phyloP scores from a whole-genome alignment of 1,140 invertebrate genomes.

The Babylonia areolata region DNA sequence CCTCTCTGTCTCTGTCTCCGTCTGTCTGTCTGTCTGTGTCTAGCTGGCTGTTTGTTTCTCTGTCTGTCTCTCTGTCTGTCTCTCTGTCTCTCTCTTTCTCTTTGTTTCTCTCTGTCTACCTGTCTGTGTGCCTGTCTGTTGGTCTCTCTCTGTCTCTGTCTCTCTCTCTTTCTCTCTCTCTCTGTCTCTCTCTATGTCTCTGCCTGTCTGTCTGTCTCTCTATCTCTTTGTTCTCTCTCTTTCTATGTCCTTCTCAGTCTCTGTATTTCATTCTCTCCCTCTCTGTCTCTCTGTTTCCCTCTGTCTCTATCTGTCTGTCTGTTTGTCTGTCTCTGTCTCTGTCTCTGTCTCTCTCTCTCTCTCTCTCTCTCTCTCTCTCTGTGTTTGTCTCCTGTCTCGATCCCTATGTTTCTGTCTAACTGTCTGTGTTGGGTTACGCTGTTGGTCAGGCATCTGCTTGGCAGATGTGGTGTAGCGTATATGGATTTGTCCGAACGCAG shows the following conservation, averaged over 20 bases:
- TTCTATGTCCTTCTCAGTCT: not conserved
- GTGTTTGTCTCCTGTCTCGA: too few species aligned
- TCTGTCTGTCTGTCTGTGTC: conserved; percentile 5
- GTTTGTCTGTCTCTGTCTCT: not conserved
- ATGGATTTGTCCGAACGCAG: too few species aligned
- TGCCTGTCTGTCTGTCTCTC: not conserved
- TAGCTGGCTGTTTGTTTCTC: too few species aligned
- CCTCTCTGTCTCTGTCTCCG: not conserved
- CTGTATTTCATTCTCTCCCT: not conserved
- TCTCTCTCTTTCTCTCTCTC: not conserved
- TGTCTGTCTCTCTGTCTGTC: too few species aligned
- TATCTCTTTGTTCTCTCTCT: conserved; percentile 13
- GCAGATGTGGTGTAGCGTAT: too few species aligned
- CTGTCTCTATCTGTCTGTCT: too few species aligned
- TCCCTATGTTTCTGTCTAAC: too few species aligned
- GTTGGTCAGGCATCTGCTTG: too few species aligned
- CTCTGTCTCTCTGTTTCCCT: not conserved
- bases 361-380: not conserved
- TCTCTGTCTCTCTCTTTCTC: not conserved
- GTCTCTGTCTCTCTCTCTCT: conserved; percentile 4
- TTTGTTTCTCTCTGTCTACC: conserved; percentile 1
- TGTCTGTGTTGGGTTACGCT: too few species aligned
- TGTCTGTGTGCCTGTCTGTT: too few species aligned
- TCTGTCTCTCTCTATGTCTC: too few species aligned
- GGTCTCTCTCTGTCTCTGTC: not conserved